Percentiles rank a stretch among this genome's conserved stretches.
Evolutionary conservation across 2,888 invertebrate genomes (phyloP).

Genomic region (Incurvaria masculella): DNA sequence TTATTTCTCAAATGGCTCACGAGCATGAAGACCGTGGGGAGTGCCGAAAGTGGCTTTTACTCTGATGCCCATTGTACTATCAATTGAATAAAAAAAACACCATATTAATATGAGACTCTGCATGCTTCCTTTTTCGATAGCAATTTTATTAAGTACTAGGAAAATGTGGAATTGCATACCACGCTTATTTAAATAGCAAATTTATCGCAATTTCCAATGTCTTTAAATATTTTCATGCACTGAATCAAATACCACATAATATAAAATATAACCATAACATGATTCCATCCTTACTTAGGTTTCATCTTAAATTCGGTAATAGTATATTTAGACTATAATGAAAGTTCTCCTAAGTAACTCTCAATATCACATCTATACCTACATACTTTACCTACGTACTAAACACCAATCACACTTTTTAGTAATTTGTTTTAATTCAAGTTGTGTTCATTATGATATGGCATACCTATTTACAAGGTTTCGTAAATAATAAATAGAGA

Average conservation of each 20-base stretch:
- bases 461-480: not conserved
- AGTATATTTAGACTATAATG: too few species aligned
- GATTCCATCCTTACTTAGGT: too few species aligned
- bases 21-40: too few species aligned
- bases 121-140: not conserved
- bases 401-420: not conserved
- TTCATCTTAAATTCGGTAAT: too few species aligned
- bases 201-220: not conserved
- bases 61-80: too few species aligned
- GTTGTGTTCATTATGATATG: not conserved
- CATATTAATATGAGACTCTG: not conserved
- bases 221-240: not conserved
- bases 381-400: not conserved
- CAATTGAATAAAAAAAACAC: not conserved
- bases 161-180: not conserved
- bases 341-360: too few species aligned
- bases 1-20: too few species aligned
- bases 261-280: too few species aligned
- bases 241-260: slow-evolving; percentile 1
- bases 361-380: not conserved
- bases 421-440: not conserved
- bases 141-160: not conserved
- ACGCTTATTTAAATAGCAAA: not conserved
- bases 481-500: not conserved
- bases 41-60: too few species aligned